Conservation (phyloP, 2,797 vertebrate species). For the Cryptoblepharus egeriae region DNA sequence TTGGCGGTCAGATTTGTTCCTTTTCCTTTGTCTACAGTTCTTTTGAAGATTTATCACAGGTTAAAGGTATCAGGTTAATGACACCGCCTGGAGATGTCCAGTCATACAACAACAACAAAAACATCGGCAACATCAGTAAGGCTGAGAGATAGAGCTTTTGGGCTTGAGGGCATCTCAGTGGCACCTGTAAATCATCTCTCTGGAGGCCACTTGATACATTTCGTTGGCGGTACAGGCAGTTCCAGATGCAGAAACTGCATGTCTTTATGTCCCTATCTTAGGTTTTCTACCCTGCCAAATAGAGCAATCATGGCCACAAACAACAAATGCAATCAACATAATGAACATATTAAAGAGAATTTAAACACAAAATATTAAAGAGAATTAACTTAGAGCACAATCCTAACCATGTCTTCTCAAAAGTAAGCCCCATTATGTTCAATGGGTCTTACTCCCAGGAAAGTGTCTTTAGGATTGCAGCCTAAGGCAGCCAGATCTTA, state of each 20-base stretch:
- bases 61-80: constrained; percentile 23
- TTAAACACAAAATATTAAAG: too few species aligned
- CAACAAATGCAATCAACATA: background rate
- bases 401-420: too few species aligned
- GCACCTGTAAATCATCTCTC: background rate
- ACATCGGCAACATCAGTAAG: background rate
- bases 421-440: too few species aligned
- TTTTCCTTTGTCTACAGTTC: constrained; percentile 4
- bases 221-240: background rate
- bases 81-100: constrained; percentile 11
- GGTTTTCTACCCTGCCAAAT: background rate
- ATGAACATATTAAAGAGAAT: too few species aligned
- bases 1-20: background rate
- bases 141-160: too few species aligned
- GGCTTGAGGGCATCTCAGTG: background rate
- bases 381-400: too few species aligned
- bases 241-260: background rate
- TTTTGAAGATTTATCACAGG: constrained; percentile 36
- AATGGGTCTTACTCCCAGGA: too few species aligned
- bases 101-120: background rate
- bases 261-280: background rate
- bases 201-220: background rate
- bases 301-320: background rate
- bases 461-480: too few species aligned
- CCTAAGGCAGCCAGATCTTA: too few species aligned